A percentile compares a stretch with the other conserved stretches of the same genome.
These are phyloP conservation scores for Protomyctophum bolini DNA, from an alignment of 2,113 vertebrate species.

Conservation along the genomic window DNA sequence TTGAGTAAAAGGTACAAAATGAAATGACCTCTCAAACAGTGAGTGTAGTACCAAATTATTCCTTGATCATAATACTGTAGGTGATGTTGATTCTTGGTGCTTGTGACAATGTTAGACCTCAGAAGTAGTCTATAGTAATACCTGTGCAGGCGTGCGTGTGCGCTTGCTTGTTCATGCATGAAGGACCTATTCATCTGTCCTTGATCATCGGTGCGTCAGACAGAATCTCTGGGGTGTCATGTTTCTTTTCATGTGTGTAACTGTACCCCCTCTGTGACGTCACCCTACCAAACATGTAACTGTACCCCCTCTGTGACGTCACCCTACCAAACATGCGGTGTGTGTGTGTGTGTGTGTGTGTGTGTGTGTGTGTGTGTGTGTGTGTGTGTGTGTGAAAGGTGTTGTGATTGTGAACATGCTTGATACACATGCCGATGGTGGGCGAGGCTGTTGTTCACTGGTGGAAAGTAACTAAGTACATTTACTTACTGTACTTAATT, in stretches of 20 bases:
- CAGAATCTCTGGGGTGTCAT: slow-evolving; percentile 31
- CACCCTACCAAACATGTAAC: slow-evolving; percentile 6
- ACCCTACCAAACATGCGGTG: not conserved
- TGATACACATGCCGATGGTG: not conserved
- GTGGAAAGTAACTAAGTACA: too few species aligned
- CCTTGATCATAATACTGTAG: not conserved
- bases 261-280: slow-evolving; percentile 41
- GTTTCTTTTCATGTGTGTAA: slow-evolving; percentile 54
- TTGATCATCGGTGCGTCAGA: slow-evolving; percentile 22
- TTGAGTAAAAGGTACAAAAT: too few species aligned
- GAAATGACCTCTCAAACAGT: too few species aligned
- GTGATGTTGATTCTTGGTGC: not conserved
- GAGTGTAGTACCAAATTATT: not conserved
- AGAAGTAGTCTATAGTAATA: not conserved
- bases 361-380: not conserved
- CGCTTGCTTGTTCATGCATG: too few species aligned
- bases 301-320: slow-evolving; percentile 39
- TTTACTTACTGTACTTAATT: too few species aligned
- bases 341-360: slow-evolving; percentile 5
- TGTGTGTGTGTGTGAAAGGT: not conserved
- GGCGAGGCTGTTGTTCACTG: too few species aligned
- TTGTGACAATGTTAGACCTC: too few species aligned
- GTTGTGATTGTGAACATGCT: not conserved
- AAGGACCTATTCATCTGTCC: not conserved
- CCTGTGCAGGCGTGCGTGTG: not conserved